Conservation (phyloP, 2,888 invertebrate genomes). For the Andricus curvator region DNA sequence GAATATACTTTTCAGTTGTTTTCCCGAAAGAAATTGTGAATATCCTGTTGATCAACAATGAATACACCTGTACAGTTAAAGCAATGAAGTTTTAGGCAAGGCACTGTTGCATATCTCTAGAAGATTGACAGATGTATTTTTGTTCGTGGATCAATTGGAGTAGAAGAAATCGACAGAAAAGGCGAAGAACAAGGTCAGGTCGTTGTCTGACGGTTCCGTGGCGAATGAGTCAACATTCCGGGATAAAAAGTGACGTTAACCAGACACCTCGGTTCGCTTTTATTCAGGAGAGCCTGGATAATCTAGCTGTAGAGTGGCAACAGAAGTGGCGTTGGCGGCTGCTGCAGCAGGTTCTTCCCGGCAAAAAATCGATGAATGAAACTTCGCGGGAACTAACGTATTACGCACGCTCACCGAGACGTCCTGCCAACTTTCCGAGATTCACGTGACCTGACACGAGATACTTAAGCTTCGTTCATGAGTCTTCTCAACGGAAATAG, state of each 20-base stretch:
- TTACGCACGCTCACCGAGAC: slow-evolving; percentile 50
- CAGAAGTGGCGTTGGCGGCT: slow-evolving; percentile 43
- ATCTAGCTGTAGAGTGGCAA: slow-evolving; percentile 50
- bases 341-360: slow-evolving; percentile 51
- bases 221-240: slow-evolving; percentile 48
- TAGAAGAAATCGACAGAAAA: slow-evolving; percentile 24
- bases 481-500: not conserved
- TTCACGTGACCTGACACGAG: slow-evolving; percentile 33
- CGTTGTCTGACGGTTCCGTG: slow-evolving; percentile 50
- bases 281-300: slow-evolving; percentile 50
- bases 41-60: not conserved
- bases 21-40: not conserved
- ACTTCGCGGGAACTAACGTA: slow-evolving; percentile 64
- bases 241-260: slow-evolving; percentile 56
- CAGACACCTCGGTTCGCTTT: slow-evolving; percentile 55
- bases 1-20: not conserved
- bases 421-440: slow-evolving; percentile 40
- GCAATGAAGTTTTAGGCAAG: not conserved
- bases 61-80: not conserved
- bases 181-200: slow-evolving; percentile 52
- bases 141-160: slow-evolving; percentile 1
- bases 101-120: not conserved
- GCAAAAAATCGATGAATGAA: slow-evolving; percentile 73
- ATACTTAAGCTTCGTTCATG: slow-evolving; percentile 31
- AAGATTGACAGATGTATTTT: slow-evolving; percentile 23